These are phyloP conservation scores for Linepithema humile DNA, from an alignment of 1,140 invertebrate genomes.

Conservation along the genomic window DNA sequence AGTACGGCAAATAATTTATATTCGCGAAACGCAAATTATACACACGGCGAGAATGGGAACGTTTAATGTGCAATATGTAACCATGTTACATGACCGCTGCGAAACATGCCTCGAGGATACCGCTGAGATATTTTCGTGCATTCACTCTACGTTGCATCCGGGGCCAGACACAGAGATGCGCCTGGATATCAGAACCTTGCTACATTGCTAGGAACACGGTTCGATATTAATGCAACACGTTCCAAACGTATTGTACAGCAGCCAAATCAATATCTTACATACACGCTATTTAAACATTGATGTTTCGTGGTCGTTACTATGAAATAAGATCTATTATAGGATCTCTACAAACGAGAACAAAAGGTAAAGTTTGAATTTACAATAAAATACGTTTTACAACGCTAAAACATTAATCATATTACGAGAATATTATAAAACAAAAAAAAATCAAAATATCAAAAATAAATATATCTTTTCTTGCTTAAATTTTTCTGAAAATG, in stretches of 20 bases:
- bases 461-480: too few relatives aligned
- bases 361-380: slow-evolving; percentile 8
- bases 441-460: too few relatives aligned
- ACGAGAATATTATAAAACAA: too few relatives aligned
- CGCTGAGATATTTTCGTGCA: slow-evolving; percentile 48
- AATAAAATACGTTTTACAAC: too few relatives aligned
- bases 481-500: too few relatives aligned
- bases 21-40: slow-evolving; percentile 41
- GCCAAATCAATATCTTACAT: slow-evolving; percentile 36
- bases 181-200: slow-evolving; percentile 44
- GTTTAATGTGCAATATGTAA: slow-evolving; percentile 54
- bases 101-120: slow-evolving; percentile 45
- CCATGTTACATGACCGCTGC: slow-evolving; percentile 39
- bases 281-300: slow-evolving; percentile 34
- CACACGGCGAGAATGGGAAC: slow-evolving; percentile 42
- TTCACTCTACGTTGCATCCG: slow-evolving; percentile 52
- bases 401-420: background rate
- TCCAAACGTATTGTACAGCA: background rate
- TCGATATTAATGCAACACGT: slow-evolving; percentile 44
- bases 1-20: slow-evolving; percentile 6
- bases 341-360: background rate
- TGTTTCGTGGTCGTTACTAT: slow-evolving; percentile 5
- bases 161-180: slow-evolving; percentile 30
- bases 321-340: background rate
- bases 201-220: slow-evolving; percentile 45